Evolutionary conservation across 2,113 vertebrate genomes (phyloP).

Genomic region (Puntigrus tetrazona): DNA sequence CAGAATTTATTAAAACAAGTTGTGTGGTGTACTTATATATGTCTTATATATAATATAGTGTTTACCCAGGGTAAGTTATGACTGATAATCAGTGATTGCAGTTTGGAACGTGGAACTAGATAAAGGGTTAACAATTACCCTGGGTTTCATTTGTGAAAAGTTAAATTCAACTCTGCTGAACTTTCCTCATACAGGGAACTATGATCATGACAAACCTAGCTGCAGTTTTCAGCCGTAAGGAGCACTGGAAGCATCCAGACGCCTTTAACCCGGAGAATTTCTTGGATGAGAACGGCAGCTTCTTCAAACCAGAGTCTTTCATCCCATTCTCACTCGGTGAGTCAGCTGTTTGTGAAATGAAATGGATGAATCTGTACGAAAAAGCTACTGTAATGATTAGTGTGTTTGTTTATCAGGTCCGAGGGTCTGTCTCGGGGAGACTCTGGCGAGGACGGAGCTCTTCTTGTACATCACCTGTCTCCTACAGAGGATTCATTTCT

Average conservation of each 20-base stretch:
- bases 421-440: slow-evolving; percentile 72
- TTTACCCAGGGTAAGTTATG: too few species aligned
- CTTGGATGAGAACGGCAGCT: slow-evolving; percentile 60
- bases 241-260: slow-evolving; percentile 73
- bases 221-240: slow-evolving; percentile 65
- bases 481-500: slow-evolving; percentile 76
- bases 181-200: slow-evolving; percentile 63
- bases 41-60: too few species aligned
- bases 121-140: too few species aligned
- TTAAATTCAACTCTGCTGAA: neutral
- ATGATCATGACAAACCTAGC: slow-evolving; percentile 69
- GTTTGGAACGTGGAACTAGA: too few species aligned
- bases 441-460: slow-evolving; percentile 72
- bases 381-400: neutral
- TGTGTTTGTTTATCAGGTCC: slow-evolving; percentile 66
- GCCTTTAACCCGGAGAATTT: slow-evolving; percentile 78
- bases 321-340: slow-evolving; percentile 54
- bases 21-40: too few species aligned
- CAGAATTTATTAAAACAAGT: too few species aligned
- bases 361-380: neutral
- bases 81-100: too few species aligned
- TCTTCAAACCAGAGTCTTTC: slow-evolving; percentile 44
- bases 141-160: neutral
- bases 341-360: neutral
- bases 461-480: slow-evolving; percentile 77